These are phyloP conservation scores for Psittacula echo DNA, from an alignment of 2,797 vertebrate genomes.

Conservation along the genomic window DNA sequence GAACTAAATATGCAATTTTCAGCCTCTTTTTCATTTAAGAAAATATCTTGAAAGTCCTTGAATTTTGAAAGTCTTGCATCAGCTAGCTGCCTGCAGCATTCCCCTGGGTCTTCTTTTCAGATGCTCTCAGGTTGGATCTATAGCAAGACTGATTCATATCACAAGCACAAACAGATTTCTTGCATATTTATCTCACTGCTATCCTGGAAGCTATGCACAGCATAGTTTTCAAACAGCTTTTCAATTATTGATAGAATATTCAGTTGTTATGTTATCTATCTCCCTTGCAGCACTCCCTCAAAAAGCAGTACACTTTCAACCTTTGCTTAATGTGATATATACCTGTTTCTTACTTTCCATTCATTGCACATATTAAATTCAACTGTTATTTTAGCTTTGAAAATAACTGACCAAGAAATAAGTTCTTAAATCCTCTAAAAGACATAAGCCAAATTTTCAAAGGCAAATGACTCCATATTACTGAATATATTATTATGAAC, in stretches of 20 bases:
- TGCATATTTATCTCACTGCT: slow-evolving; percentile 52
- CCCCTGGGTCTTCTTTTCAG: slow-evolving; percentile 45
- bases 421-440: background rate
- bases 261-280: slow-evolving; percentile 1
- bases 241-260: slow-evolving; percentile 51
- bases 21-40: slow-evolving; percentile 33
- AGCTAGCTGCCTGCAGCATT: slow-evolving; percentile 32
- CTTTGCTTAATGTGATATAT: background rate
- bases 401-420: background rate
- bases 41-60: slow-evolving; percentile 63
- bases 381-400: background rate
- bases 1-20: slow-evolving; percentile 48
- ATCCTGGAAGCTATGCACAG: slow-evolving; percentile 36
- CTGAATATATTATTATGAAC: background rate
- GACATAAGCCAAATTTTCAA: background rate
- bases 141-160: slow-evolving; percentile 39
- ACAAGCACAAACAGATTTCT: slow-evolving; percentile 51
- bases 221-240: slow-evolving; percentile 25
- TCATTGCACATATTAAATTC: background rate
- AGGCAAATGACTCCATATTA: background rate
- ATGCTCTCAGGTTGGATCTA: slow-evolving; percentile 43
- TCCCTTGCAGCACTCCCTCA: background rate
- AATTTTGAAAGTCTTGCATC: slow-evolving; percentile 48
- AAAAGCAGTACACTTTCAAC: background rate
- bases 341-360: background rate